Conservation (phyloP, 2,113 vertebrate genomes). For the Oriolus oriolus region DNA sequence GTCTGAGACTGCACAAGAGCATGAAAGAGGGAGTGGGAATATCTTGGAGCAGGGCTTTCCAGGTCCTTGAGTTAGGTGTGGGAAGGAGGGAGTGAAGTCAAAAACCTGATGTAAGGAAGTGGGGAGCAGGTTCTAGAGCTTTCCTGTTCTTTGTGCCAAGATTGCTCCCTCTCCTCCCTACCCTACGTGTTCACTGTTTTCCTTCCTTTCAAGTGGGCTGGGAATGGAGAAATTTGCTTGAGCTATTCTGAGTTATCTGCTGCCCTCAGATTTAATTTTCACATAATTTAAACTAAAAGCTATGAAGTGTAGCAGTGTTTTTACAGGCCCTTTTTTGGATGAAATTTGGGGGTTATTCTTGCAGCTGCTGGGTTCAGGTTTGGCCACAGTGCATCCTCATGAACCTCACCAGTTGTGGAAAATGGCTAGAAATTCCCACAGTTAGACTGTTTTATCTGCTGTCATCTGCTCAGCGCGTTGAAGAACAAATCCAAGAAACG, state of each 20-base stretch:
- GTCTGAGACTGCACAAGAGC: background rate
- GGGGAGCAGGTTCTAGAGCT: background rate
- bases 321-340: background rate
- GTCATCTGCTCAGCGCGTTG: accelerated
- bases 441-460: background rate
- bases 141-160: background rate
- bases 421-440: background rate
- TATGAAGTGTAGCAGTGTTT: background rate
- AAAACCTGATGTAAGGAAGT: background rate
- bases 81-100: background rate
- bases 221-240: background rate
- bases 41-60: background rate
- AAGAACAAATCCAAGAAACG: background rate
- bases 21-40: background rate
- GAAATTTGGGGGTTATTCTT: background rate
- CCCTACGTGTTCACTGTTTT: background rate
- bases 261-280: background rate
- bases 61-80: background rate
- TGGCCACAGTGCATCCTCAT: background rate
- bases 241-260: background rate
- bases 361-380: background rate
- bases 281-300: background rate
- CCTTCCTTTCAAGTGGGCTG: background rate
- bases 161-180: background rate
- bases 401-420: background rate